Percentiles rank a stretch among this genome's conserved stretches.
These are phyloP conservation scores for Stramonita haemastoma DNA, from an alignment of 2,888 invertebrate species.

Conservation along the genomic window DNA sequence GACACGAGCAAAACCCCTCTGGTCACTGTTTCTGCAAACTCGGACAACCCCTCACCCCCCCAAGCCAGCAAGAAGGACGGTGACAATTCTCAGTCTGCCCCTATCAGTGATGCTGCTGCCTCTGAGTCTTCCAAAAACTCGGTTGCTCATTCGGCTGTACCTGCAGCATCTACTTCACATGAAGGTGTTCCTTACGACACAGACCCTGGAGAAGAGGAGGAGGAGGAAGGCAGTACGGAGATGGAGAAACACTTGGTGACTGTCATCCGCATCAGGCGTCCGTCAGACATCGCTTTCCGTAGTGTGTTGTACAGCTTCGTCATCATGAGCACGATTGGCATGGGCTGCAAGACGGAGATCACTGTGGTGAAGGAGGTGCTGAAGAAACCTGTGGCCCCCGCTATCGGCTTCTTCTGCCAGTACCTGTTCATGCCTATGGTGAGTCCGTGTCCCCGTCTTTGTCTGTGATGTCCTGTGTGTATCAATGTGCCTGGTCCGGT, in stretches of 20 bases:
- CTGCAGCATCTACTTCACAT: background rate
- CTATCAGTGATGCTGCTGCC: background rate
- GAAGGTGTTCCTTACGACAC: background rate
- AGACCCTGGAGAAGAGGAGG: background rate
- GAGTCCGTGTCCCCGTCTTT: constrained; percentile 60
- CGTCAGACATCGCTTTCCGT: constrained; percentile 69
- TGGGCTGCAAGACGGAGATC: constrained; percentile 79
- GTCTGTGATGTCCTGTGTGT: no score
- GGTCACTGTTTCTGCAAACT: background rate
- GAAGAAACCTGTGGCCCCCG: constrained; percentile 78
- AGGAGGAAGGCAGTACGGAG: background rate
- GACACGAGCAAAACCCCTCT: background rate
- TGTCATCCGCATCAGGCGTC: constrained; percentile 55
- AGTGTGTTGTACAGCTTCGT: constrained; percentile 72
- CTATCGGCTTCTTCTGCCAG: constrained; percentile 79
- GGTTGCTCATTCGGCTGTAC: background rate
- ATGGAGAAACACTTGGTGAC: constrained; percentile 48
- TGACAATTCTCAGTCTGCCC: background rate
- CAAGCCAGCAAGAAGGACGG: background rate
- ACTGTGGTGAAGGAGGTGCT: constrained; percentile 76
- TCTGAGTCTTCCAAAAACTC: background rate
- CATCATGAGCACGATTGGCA: constrained; percentile 76
- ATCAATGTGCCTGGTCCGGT: no score
- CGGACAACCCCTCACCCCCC: background rate
- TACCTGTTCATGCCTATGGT: constrained; percentile 80